phyloP scores from a whole-genome alignment of 2,888 invertebrate genomes.

The Mesochorus sp. region DNA sequence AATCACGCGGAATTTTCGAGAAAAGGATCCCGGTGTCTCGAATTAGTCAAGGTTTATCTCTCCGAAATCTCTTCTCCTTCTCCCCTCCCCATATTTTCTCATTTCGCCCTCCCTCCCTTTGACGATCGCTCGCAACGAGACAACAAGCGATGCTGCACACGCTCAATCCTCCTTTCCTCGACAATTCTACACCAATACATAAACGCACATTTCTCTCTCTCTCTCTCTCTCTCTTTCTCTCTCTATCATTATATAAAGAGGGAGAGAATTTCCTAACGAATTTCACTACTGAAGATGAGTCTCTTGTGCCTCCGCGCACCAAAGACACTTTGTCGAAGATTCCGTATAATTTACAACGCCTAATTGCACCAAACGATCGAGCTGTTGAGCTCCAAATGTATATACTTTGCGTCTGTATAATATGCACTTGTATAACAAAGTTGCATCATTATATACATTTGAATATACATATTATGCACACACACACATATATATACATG shows the following conservation, averaged over 20 bases:
- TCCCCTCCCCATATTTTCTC: constrained; percentile 37
- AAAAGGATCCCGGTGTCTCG: too few species aligned
- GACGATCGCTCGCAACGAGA: neutral
- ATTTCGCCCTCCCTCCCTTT: neutral
- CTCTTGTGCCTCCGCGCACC: constrained; percentile 12
- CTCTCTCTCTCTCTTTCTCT: constrained; percentile 1
- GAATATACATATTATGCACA: neutral
- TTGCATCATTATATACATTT: neutral
- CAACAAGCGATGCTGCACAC: too few species aligned
- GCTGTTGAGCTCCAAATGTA: constrained; percentile 1
- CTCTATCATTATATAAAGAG: too few species aligned
- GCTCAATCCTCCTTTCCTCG: neutral
- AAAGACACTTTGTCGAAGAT: constrained; percentile 18
- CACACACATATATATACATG: neutral
- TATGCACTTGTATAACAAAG: constrained; percentile 26
- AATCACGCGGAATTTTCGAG: too few species aligned
- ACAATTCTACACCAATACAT: too few species aligned
- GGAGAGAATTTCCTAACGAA: neutral
- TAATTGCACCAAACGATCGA: constrained; percentile 55
- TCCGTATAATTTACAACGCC: constrained; percentile 51
- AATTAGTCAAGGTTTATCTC: constrained; percentile 53
- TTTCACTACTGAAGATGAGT: constrained; percentile 1
- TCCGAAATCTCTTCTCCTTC: constrained; percentile 33
- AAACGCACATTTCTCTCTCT: neutral
- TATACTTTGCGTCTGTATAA: neutral